Evolutionary conservation across 1,140 invertebrate genomes (phyloP), one percentile per base, ranked within the genome.

Genomic region (Bombus confusus): DNA sequence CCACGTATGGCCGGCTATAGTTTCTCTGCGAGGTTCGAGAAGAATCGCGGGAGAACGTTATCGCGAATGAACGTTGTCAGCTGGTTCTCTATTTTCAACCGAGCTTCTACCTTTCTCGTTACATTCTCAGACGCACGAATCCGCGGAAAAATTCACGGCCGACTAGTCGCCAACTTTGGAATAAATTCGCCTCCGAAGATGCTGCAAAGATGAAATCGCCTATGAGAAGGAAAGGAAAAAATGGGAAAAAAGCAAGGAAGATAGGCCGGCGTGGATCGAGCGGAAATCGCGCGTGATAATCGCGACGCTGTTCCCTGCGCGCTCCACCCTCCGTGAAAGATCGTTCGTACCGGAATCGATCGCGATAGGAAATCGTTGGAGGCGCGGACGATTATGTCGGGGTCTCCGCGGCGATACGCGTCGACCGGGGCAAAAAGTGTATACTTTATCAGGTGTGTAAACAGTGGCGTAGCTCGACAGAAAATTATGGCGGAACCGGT

Each of bases 401-500:
- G 72, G 18, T 47, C 34, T 15, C 15, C 52, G 47, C 37, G 75
- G 18, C 73, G 81, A 77, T 76, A 68, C 62, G 34, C 28, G 41
- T 25, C 31, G 74, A 39, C 52, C 75, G 28, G 66, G 68, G 47
- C 22, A 68, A 74, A 64, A 64, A 73, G 73, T 39, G 52, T 80
- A 76, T 34, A 43, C 37, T 86, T 83, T 82, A 82, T 86, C 85
- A 41, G 57, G 85, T 86, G 34, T 83, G 85, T 71, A 80, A 85
- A 85, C 83, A 85, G 71, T 10, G 79, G 43, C 43, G 59, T 85
- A 68, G 62, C 83, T 81, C 83, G 78, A 74, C 71, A 34, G 69
- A 74, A 74, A 80, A 85, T 85, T 85, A 85, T 85, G 78, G 83
- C 83, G 85, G 85, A n/a, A 71, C 72, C 62, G 59, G 64, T 69